These are phyloP conservation scores for Hydriomena furcata DNA, from an alignment of 2,888 invertebrate genomes.

Conservation along the genomic window DNA sequence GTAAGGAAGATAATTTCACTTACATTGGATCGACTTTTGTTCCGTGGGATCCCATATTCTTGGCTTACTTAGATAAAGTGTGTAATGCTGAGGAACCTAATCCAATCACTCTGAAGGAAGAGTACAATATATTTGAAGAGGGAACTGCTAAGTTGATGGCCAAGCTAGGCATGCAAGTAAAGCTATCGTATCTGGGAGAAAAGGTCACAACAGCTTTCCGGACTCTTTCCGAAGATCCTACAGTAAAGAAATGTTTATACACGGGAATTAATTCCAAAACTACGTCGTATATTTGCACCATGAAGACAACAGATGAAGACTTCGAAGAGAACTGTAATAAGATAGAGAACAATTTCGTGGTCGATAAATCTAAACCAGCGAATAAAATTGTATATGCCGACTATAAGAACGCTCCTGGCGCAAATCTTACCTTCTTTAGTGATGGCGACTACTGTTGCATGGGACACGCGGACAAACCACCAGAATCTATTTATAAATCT, in stretches of 20 bases:
- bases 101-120: slow-evolving; percentile 62
- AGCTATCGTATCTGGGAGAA: slow-evolving; percentile 62
- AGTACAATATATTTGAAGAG: slow-evolving; percentile 75
- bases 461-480: slow-evolving; percentile 67
- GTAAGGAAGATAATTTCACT: slow-evolving; percentile 64
- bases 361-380: slow-evolving; percentile 50
- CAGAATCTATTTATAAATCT: slow-evolving; percentile 62
- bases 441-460: slow-evolving; percentile 72
- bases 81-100: slow-evolving; percentile 47
- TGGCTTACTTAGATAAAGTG: slow-evolving; percentile 57
- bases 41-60: slow-evolving; percentile 67
- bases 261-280: slow-evolving; percentile 74
- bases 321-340: slow-evolving; percentile 65
- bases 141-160: slow-evolving; percentile 69
- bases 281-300: slow-evolving; percentile 71
- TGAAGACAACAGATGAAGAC: slow-evolving; percentile 70
- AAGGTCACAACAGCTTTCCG: slow-evolving; percentile 69
- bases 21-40: slow-evolving; percentile 63
- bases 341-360: slow-evolving; percentile 55
- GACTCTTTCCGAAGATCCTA: slow-evolving; percentile 70
- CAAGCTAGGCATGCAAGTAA: slow-evolving; percentile 67
- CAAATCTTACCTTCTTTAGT: slow-evolving; percentile 65
- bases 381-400: slow-evolving; percentile 61
- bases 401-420: slow-evolving; percentile 69
- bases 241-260: slow-evolving; percentile 64